A percentile compares a stretch with the other conserved stretches of the same genome.
phyloP scores from a whole-genome alignment of 1,140 invertebrate species.

The Heliothis virescens region DNA sequence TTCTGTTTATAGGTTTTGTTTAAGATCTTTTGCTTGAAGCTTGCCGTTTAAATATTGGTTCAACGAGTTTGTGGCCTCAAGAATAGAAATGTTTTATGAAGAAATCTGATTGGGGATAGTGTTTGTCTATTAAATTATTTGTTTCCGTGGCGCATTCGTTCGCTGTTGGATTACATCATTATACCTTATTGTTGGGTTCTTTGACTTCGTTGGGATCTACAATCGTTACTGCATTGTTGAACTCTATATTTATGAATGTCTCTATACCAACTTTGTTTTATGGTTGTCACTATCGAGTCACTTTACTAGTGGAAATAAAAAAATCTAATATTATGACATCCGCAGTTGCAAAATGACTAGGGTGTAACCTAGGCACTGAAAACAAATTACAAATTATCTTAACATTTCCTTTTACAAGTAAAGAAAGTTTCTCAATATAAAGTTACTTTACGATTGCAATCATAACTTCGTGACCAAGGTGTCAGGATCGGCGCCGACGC shows the following conservation, averaged over 20 bases:
- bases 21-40: slow-evolving; percentile 49
- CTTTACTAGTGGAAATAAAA: too few species aligned
- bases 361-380: not conserved
- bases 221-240: not conserved
- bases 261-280: too few species aligned
- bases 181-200: slow-evolving; percentile 15
- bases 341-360: not conserved
- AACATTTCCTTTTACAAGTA: slow-evolving; percentile 24
- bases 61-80: slow-evolving; percentile 17
- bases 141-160: slow-evolving; percentile 14
- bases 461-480: slow-evolving; percentile 45
- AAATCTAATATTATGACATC: not conserved
- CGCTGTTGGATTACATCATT: slow-evolving; percentile 2
- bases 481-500: slow-evolving; percentile 38
- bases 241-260: not conserved
- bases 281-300: too few species aligned
- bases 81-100: slow-evolving; percentile 31
- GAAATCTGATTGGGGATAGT: slow-evolving; percentile 41
- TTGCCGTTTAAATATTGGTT: slow-evolving; percentile 44
- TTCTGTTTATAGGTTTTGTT: slow-evolving; percentile 56
- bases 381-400: not conserved
- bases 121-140: slow-evolving; percentile 38
- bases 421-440: slow-evolving; percentile 38
- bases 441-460: slow-evolving; percentile 37
- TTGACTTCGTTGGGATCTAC: not conserved